Base-by-base conservation (phyloP, 2,888 invertebrate species). In the Hypsopygia costalis region DNA sequence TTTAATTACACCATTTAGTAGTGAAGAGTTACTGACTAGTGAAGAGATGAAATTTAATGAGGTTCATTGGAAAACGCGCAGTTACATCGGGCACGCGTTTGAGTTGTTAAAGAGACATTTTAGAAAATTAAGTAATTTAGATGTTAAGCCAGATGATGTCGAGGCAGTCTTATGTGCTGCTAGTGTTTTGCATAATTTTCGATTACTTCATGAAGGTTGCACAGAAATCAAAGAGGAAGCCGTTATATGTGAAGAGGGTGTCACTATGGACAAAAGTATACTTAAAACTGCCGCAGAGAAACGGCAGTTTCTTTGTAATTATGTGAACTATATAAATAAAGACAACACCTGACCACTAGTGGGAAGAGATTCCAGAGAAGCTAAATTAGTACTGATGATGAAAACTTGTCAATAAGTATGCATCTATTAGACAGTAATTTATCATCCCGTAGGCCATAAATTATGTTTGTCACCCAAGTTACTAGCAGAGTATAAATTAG, bases 11-110 rank as follows among this genome's bases (percentile, higher is more conserved):
- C 86, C 88, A 31, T 88, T 76, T 59, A 68, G 76, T 11, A 75
- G 73, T 61, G 81, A 82, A 46, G 82, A 86, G 46, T 44, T 83
- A 32, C 53, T 86, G 34, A 83, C 85, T 28, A 73, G 64, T 57
- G 88, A 88, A 56, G 87, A 88, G 54, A 83, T 83, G 72, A 87
- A 80, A 53, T 87, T 82, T 48, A 88, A 88, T 69, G 81, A 87
- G 49, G 52, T 73, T 11, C 85, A 82, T 53, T 79, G 80, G 81
- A 82, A 76, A 48, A 67, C 83, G 16, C 64, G 68, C 4, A 68
- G 69, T 36, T 85, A 83, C 44, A 81, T 88, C 53, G 71, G 75
- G 5, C 69, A 71, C 55, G 81, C 88, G 9, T 85, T 88, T 73
- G 81, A 82, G 51, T 50, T 81, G 42, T 51, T 87, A 16, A 80